phyloP scores from a whole-genome alignment of 2,888 invertebrate species.

The Lithophane ornitopus region DNA sequence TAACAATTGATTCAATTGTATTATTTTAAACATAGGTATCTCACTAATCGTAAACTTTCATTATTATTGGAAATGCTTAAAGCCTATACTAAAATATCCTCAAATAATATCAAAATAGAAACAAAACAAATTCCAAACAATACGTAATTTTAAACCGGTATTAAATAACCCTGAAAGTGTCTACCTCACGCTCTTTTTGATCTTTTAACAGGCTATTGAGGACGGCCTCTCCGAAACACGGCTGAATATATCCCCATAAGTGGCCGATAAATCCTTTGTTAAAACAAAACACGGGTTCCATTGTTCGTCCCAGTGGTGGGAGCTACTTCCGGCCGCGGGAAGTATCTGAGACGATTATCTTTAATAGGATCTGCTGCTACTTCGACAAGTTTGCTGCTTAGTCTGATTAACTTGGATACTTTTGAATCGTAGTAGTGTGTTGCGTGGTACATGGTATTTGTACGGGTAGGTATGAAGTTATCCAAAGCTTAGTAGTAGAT shows the following conservation, averaged over 20 bases:
- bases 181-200: constrained; percentile 60
- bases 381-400: constrained; percentile 61
- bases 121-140: constrained; percentile 27
- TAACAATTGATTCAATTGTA: neutral
- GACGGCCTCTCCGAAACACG: constrained; percentile 47
- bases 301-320: constrained; percentile 55
- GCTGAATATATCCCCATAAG: constrained; percentile 63
- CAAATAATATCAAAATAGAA: constrained; percentile 3
- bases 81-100: neutral
- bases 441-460: neutral
- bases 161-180: constrained; percentile 51
- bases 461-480: neutral
- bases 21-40: no score
- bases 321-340: constrained; percentile 47
- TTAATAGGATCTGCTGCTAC: constrained; percentile 69
- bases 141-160: constrained; percentile 35
- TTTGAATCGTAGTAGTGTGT: constrained; percentile 48
- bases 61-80: neutral
- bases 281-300: constrained; percentile 65
- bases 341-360: constrained; percentile 71
- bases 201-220: constrained; percentile 63
- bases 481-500: neutral
- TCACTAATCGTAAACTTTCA: neutral
- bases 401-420: constrained; percentile 66
- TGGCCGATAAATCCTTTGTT: constrained; percentile 69